These are phyloP conservation scores for Tridacna gigas DNA, from an alignment of 2,888 invertebrate genomes.

Conservation along the genomic window DNA sequence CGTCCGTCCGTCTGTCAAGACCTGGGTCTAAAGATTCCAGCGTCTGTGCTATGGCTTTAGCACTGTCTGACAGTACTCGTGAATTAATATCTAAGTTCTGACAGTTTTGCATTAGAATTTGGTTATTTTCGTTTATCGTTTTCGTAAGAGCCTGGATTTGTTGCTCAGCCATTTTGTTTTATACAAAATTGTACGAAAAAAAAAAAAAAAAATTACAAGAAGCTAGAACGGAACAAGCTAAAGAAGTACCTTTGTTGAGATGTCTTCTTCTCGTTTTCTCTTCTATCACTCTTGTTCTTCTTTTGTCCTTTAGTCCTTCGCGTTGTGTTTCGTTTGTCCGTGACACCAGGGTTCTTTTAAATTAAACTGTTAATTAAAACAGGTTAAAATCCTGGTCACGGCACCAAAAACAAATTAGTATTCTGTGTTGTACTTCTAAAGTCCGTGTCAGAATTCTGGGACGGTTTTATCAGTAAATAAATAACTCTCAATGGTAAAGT, in stretches of 20 bases:
- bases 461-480: too few relatives aligned
- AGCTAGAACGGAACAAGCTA: conserved; percentile 4
- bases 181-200: background rate
- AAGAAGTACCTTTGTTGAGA: background rate
- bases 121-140: background rate
- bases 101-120: conserved; percentile 3
- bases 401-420: background rate
- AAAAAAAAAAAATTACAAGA: background rate
- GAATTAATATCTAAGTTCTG: background rate
- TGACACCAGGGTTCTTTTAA: too few relatives aligned
- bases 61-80: background rate
- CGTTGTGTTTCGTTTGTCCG: background rate
- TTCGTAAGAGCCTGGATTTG: background rate
- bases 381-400: background rate
- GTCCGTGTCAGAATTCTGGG: too few relatives aligned
- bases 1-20: background rate
- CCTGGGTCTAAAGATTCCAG: background rate
- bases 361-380: too few relatives aligned
- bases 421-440: background rate
- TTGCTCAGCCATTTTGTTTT: conserved; percentile 10
- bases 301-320: background rate
- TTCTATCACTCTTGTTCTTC: background rate
- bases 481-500: too few relatives aligned
- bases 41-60: background rate
- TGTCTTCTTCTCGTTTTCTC: too few relatives aligned